Evolutionary conservation across 2,888 invertebrate species (phyloP).

Genomic region (Alitta virens): DNA sequence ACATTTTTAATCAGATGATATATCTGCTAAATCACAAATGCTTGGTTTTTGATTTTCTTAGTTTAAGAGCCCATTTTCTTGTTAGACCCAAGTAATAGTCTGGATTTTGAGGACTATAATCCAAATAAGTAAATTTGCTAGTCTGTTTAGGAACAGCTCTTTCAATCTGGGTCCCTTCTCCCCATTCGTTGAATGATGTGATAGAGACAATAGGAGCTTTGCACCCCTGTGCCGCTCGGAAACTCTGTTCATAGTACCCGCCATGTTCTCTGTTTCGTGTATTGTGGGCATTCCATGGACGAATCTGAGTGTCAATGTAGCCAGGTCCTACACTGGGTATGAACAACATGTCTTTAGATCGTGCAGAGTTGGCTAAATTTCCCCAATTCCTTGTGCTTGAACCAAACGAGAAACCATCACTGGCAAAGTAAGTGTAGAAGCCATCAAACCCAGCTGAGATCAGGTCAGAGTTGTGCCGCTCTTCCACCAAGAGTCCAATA

Average conservation of each 20-base stretch:
- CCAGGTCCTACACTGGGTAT: slow-evolving; percentile 72
- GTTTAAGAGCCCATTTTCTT: slow-evolving; percentile 54
- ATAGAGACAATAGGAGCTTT: slow-evolving; percentile 65
- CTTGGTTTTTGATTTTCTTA: neutral
- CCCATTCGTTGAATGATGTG: slow-evolving; percentile 75
- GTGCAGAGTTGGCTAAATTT: slow-evolving; percentile 34
- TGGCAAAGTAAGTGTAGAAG: slow-evolving; percentile 68
- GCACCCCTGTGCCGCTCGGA: slow-evolving; percentile 64
- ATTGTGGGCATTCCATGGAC: slow-evolving; percentile 65
- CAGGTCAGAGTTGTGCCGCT: slow-evolving; percentile 59
- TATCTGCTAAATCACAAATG: too few species aligned
- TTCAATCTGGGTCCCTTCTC: slow-evolving; percentile 74
- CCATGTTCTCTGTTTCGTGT: slow-evolving; percentile 63
- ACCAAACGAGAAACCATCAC: slow-evolving; percentile 67
- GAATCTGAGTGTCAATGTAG: slow-evolving; percentile 66
- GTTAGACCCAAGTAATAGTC: slow-evolving; percentile 68
- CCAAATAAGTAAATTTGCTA: slow-evolving; percentile 59
- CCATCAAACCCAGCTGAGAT: slow-evolving; percentile 60
- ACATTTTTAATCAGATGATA: too few species aligned
- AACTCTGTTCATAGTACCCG: slow-evolving; percentile 67
- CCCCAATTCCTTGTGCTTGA: slow-evolving; percentile 60
- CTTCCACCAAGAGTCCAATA: slow-evolving; percentile 64
- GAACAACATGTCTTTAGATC: slow-evolving; percentile 56
- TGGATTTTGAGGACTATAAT: slow-evolving; percentile 66
- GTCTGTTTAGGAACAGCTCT: slow-evolving; percentile 61